Evolutionary conservation across 2,113 vertebrate genomes (phyloP).

Genomic region (Callocephalon fimbriatum): DNA sequence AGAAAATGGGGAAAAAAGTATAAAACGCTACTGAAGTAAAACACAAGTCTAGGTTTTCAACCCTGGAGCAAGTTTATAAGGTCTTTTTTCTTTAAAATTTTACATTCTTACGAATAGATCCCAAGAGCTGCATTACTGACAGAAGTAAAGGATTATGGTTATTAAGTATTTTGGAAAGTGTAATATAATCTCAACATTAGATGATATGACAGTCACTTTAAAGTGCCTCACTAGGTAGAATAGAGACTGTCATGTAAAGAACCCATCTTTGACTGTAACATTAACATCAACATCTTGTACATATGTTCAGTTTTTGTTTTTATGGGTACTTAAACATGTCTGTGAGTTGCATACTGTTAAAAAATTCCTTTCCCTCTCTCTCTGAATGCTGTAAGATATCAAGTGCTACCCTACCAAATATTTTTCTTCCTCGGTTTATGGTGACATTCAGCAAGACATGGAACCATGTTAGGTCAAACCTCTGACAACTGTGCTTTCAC

Average conservation of each 20-base stretch:
- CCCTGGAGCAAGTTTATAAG: background rate
- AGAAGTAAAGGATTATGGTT: background rate
- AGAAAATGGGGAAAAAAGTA: background rate
- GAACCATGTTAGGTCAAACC: conserved; percentile 15
- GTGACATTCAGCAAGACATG: background rate
- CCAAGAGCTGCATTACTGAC: background rate
- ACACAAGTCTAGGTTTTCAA: background rate
- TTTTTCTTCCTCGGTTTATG: background rate
- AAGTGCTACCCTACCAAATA: background rate
- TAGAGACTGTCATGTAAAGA: background rate
- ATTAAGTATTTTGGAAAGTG: background rate
- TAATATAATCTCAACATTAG: background rate
- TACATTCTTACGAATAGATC: background rate
- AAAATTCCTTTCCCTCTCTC: background rate
- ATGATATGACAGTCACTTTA: background rate
- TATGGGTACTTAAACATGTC: background rate
- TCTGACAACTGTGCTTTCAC: conserved; percentile 50
- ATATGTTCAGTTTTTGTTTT: background rate
- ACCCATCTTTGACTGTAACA: background rate
- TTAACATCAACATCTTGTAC: background rate
- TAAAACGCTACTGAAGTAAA: background rate
- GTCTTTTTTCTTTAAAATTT: background rate
- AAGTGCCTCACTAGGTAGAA: background rate
- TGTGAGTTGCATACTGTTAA: background rate
- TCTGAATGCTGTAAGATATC: background rate